Conservation (phyloP, 2,888 invertebrate genomes). For the Cactoblastis cactorum region DNA sequence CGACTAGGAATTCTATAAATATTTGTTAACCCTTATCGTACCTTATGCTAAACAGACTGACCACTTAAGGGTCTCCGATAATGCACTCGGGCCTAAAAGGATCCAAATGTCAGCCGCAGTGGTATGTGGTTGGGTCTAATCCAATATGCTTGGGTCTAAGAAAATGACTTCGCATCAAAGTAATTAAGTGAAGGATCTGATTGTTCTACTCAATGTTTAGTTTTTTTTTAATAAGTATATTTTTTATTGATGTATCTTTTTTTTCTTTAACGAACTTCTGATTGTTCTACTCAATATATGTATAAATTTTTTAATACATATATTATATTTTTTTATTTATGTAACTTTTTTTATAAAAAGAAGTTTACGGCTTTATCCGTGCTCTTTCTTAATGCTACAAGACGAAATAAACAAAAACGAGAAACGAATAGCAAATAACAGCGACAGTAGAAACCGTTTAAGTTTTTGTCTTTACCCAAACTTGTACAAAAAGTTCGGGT, state of each 20-base stretch:
- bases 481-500: conserved; percentile 1
- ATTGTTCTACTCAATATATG: no score
- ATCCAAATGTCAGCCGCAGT: conserved; percentile 10
- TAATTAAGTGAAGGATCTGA: not conserved
- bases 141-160: not conserved
- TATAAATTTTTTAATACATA: no score
- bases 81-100: conserved; percentile 24
- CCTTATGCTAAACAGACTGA: conserved; percentile 61
- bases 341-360: no score
- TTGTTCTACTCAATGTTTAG: no score
- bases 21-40: conserved; percentile 54
- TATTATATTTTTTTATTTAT: no score
- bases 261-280: no score
- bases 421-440: not conserved
- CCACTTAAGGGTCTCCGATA: conserved; percentile 59
- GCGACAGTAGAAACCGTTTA: not conserved
- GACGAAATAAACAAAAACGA: not conserved
- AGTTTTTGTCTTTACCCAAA: conserved; percentile 5
- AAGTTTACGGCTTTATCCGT: no score
- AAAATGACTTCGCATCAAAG: not conserved
- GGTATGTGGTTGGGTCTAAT: no score
- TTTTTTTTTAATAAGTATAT: no score
- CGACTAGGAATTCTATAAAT: conserved; percentile 21
- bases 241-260: not conserved
- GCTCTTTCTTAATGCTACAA: not conserved